These are phyloP conservation scores for Drosophila tropicalis DNA, from an alignment of 1,140 invertebrate genomes.

Conservation along the genomic window DNA sequence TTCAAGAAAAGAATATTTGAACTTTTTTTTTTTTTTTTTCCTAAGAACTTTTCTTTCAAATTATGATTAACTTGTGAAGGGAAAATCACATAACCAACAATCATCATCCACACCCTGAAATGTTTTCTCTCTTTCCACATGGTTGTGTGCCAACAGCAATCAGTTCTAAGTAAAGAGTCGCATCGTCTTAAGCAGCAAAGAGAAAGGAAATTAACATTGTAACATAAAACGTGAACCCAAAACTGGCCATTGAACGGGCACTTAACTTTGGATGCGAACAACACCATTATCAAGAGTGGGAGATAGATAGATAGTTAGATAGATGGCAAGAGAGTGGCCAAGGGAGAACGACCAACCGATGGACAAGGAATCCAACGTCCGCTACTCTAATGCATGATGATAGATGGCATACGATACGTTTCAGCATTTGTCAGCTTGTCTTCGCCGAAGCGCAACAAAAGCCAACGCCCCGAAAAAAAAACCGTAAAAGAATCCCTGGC, in stretches of 20 bases:
- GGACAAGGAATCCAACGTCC: slow-evolving; percentile 49
- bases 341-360: slow-evolving; percentile 24
- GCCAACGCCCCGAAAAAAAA: slow-evolving; percentile 59
- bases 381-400: slow-evolving; percentile 74
- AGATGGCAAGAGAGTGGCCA: not conserved
- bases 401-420: slow-evolving; percentile 81
- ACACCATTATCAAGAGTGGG: slow-evolving; percentile 28
- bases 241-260: slow-evolving; percentile 78
- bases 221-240: slow-evolving; percentile 69
- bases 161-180: slow-evolving; percentile 67
- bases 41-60: slow-evolving; percentile 1
- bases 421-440: slow-evolving; percentile 81
- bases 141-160: slow-evolving; percentile 41
- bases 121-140: not conserved
- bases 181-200: slow-evolving; percentile 45
- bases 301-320: slow-evolving; percentile 28
- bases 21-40: not conserved
- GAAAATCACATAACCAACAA: slow-evolving; percentile 14
- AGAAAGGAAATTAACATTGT: slow-evolving; percentile 80
- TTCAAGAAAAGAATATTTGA: not conserved
- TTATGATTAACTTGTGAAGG: slow-evolving; percentile 10
- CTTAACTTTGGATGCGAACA: slow-evolving; percentile 73
- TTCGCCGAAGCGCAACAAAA: slow-evolving; percentile 78
- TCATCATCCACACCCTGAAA: slow-evolving; percentile 3
- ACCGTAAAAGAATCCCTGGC: not conserved